These are phyloP conservation scores for Drosophila equinoxialis DNA, from an alignment of 1,140 invertebrate species.

Conservation along the genomic window DNA sequence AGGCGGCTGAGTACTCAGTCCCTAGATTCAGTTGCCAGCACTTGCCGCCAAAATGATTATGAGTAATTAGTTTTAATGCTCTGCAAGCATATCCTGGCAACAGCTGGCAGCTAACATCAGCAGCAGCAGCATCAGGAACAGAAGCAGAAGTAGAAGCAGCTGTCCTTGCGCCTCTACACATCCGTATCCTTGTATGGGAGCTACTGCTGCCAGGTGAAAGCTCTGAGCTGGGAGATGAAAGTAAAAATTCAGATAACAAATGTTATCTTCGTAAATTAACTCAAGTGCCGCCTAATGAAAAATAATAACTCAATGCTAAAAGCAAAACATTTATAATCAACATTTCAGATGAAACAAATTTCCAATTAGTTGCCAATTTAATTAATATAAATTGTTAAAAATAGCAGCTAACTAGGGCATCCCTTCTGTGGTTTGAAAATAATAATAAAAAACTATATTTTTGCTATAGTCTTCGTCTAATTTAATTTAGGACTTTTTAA, in stretches of 20 bases:
- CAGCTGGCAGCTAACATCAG: conserved; percentile 20
- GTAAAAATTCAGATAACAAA: neutral
- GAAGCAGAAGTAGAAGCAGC: conserved; percentile 4
- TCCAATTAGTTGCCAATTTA: no score
- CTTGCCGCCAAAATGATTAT: conserved; percentile 56
- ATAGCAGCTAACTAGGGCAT: no score
- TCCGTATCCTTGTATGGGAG: neutral
- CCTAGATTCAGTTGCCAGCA: conserved; percentile 30
- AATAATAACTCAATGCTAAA: conserved; percentile 1
- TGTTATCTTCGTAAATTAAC: neutral
- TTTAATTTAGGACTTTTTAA: no score
- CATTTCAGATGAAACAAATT: no score
- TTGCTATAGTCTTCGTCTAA: no score
- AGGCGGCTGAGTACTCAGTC: neutral
- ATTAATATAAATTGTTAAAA: no score
- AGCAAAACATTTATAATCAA: neutral
- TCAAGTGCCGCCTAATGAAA: conserved; percentile 1
- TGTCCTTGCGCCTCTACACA: neutral
- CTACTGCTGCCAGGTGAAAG: conserved; percentile 21
- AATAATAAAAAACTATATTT: no score
- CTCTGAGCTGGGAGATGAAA: neutral
- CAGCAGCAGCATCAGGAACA: neutral
- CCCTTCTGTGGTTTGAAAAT: no score
- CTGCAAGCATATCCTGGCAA: conserved; percentile 43
- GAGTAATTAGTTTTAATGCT: conserved; percentile 63